Evolutionary conservation across 2,797 vertebrate species (phyloP), one percentile per base, ranked within the genome.

Genomic region (Cuculus canorus): DNA sequence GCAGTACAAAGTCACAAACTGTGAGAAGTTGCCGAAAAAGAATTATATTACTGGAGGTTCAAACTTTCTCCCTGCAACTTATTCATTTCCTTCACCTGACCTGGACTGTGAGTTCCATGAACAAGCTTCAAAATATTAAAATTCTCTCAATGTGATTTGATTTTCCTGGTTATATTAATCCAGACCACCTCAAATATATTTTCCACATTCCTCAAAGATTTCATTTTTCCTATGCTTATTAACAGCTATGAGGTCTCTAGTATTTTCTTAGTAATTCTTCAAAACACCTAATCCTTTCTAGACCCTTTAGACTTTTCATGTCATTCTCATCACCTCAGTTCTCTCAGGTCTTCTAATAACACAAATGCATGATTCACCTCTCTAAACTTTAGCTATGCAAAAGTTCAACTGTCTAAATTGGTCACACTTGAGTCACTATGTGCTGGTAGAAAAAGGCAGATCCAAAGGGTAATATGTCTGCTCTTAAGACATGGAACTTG

Each of bases 51-150:
- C 11, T 24, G 33, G 69, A 73, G 22, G 22, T 80, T 63, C 30
- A 80, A 8, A 59, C 30, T 82, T 85, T 82, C 56, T 85, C 37
- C n/a, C 60, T 54, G 19, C 1, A 1, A 24, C 10, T 87, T 80
- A 54, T 50, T 89, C 1, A 12, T 80, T 64, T 81, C 17, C 32
- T 57, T 75, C 50, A 53, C 18, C 35, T 45, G 30, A 86, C 60
- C 22, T n/a, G 63, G 33, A 68, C 33, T 41, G 7, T 41, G 22
- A 82, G n/a, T 35, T 75, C 17, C 0, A 0, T 39, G 33, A n/a
- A 32, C 16, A 79, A 71, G 43, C 17, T 68, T 27, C 27, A 81
- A 60, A 64, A 71, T 71, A 47, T 13, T 50, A 75, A 91, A 75
- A 50, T 6, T 10, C 7, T 12, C 30, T 39, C 73, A 91, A 41